phyloP scores from a whole-genome alignment of 2,888 invertebrate genomes.

The Autographa gamma region DNA sequence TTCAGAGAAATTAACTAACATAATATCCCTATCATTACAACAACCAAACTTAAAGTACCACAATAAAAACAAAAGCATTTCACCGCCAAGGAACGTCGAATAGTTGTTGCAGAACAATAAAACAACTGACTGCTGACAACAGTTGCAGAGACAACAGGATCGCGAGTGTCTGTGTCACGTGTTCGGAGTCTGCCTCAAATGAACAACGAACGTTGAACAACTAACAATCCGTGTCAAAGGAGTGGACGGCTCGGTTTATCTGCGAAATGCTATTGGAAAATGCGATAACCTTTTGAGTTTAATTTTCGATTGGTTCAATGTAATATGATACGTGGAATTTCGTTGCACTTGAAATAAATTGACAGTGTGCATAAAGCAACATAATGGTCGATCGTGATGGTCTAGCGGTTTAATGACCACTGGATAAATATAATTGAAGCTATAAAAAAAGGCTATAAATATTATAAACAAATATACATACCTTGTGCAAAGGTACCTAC shows the following conservation, averaged over 20 bases:
- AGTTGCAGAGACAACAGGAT: conserved; percentile 59
- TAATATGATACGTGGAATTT: too few relatives aligned
- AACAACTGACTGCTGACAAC: conserved; percentile 42
- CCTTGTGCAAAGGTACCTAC: too few relatives aligned
- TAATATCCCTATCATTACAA: not conserved
- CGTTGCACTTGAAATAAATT: too few relatives aligned
- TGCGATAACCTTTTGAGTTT: conserved; percentile 4
- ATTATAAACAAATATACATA: too few relatives aligned
- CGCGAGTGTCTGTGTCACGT: conserved; percentile 65
- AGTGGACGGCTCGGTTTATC: conserved; percentile 54
- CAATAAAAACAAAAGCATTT: conserved; percentile 14
- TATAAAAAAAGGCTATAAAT: too few relatives aligned
- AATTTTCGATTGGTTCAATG: too few relatives aligned
- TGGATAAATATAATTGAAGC: too few relatives aligned
- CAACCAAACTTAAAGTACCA: not conserved
- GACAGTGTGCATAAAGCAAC: too few relatives aligned
- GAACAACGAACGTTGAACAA: conserved; percentile 62
- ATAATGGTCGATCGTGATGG: too few relatives aligned
- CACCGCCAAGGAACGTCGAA: conserved; percentile 33
- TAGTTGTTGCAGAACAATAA: conserved; percentile 59
- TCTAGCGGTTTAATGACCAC: too few relatives aligned
- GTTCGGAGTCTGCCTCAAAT: conserved; percentile 57
- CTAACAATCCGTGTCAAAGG: conserved; percentile 66
- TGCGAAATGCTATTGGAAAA: conserved; percentile 31
- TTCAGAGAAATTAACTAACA: not conserved